Percentiles rank a stretch among this genome's conserved stretches.
These are phyloP conservation scores for Aphidoletes aphidimyza DNA, from an alignment of 2,888 invertebrate species.

Conservation along the genomic window DNA sequence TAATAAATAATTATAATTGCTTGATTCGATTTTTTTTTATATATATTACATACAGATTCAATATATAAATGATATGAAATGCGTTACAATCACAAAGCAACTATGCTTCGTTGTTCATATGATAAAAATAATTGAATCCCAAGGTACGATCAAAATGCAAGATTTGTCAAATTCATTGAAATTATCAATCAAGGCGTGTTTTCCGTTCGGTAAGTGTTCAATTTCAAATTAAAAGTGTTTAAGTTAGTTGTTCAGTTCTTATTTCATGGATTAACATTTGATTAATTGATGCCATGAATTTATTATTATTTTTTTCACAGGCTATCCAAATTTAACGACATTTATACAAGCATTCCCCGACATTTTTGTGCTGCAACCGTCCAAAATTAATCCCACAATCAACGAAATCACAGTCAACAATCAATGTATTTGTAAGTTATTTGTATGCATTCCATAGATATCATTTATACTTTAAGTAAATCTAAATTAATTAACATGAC, in stretches of 20 bases:
- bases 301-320: slow-evolving; percentile 56
- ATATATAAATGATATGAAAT: slow-evolving; percentile 60
- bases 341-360: slow-evolving; percentile 64
- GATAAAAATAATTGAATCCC: slow-evolving; percentile 62
- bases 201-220: slow-evolving; percentile 61
- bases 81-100: slow-evolving; percentile 62
- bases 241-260: too few species aligned
- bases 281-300: neutral
- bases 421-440: slow-evolving; percentile 64
- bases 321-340: slow-evolving; percentile 64
- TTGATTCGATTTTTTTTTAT: neutral
- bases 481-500: too few species aligned
- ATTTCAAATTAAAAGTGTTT: neutral
- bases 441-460: neutral
- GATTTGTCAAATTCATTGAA: slow-evolving; percentile 63
- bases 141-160: slow-evolving; percentile 61
- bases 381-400: slow-evolving; percentile 62
- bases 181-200: slow-evolving; percentile 62
- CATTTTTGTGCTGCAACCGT: slow-evolving; percentile 62
- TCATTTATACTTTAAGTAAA: neutral
- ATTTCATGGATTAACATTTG: too few species aligned
- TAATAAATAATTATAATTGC: neutral
- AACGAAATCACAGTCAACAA: slow-evolving; percentile 62
- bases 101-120: slow-evolving; percentile 64
- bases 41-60: slow-evolving; percentile 55